phyloP scores from a whole-genome alignment of 2,113 vertebrate species.

The Speoplatyrhinus poulsoni region DNA sequence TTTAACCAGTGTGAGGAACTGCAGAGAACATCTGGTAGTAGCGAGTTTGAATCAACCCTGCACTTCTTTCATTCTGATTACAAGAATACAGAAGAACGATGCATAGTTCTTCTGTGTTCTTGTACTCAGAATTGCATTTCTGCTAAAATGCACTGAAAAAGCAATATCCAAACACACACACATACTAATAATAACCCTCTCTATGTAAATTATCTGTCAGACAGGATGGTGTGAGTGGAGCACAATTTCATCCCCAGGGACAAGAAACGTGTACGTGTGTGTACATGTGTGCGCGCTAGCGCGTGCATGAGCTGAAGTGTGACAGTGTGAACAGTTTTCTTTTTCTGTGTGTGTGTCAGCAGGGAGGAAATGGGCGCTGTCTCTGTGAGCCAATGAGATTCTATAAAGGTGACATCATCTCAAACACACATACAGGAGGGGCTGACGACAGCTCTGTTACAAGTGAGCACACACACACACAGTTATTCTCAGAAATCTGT shows the following conservation, averaged over 20 bases:
- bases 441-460: slow-evolving; percentile 8
- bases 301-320: not conserved
- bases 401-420: slow-evolving; percentile 39
- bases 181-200: not conserved
- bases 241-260: slow-evolving; percentile 1
- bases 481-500: not conserved
- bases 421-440: slow-evolving; percentile 20
- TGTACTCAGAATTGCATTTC: too few relatives aligned
- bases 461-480: not conserved
- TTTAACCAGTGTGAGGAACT: too few relatives aligned
- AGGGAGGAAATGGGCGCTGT: slow-evolving; percentile 58
- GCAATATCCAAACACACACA: not conserved
- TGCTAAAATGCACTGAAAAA: not conserved
- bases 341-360: slow-evolving; percentile 5
- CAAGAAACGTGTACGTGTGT: not conserved
- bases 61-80: too few relatives aligned
- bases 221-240: slow-evolving; percentile 1
- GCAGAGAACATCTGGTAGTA: too few relatives aligned
- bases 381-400: slow-evolving; percentile 45
- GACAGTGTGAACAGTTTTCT: not conserved
- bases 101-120: too few relatives aligned
- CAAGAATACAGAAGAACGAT: too few relatives aligned
- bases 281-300: not conserved
- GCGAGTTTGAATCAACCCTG: too few relatives aligned
- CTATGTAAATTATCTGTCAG: not conserved